Evolutionary conservation across 1,140 invertebrate genomes (phyloP), one percentile per base, ranked within the genome.

Genomic region (Cataglyphis hispanica): DNA sequence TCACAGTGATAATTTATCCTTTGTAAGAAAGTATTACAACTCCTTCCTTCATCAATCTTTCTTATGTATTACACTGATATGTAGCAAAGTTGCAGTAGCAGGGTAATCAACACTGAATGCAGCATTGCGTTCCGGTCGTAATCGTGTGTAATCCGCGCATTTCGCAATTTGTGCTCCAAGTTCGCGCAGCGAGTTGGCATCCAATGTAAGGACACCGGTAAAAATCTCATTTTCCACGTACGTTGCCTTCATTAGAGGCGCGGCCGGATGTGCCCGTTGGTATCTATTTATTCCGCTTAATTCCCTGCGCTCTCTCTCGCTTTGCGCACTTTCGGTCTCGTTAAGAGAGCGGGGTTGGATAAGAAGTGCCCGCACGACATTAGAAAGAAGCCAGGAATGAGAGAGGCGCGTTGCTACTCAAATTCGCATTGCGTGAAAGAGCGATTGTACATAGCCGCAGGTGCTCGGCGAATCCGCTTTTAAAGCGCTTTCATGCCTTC

Each of bases 41-140:
- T 64, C 56, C 56, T 78, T 67, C 27, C 40, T 72, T 74, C 67
- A 83, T 83, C 37, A 83, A 72, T 83, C 67, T 83, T 83, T 43
- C 78, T 83, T 74, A 60, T n/a, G 67, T 37, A 81, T 72, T 81
- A 81, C 43, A 70, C 34, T 27, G 46, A 72, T 83, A 60, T 60
- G 53, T 74, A 60, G 78, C 78, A 43, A 72, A 60, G 25, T 37
- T 46, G 53, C 19, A 22, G 78, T 58, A 43, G 25, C 53, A 25
- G 46, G 53, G 53, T 72, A 83, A 83, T 83, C 53, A 83, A 83
- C 67, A 72, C 58, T 60, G 40, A 61, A 83, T 67, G 19, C 37
- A n/a, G 43, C n/a, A 7, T 43, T 11, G 76, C 76, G 46, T 58
- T 56, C 46, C 77, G 34, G 19, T 27, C 77, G 46, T 80, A 80